Base-by-base conservation (phyloP, 2,113 vertebrate genomes). In the Pampusana beccarii region DNA sequence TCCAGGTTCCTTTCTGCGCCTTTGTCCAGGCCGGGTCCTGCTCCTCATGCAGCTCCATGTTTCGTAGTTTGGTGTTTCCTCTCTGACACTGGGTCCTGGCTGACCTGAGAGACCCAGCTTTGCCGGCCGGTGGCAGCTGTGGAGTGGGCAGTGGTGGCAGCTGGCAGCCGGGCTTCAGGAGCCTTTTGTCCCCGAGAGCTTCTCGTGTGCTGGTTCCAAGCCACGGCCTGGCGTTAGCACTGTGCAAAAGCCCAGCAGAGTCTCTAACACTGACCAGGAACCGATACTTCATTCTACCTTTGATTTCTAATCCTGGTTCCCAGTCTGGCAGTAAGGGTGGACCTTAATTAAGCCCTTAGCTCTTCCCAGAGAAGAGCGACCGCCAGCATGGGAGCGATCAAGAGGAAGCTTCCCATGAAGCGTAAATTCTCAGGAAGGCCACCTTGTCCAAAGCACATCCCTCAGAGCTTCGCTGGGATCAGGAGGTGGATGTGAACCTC, bases 161-260 rank as follows among this genome's bases (percentile, higher is more conserved):
- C 15, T 65, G 50, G 26, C 44, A 58, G 2, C 12, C 18, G 31
- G n/a, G n/a, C 2, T 21, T 34, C n/a, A 85, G 51, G 42, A 79
- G 38, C 67, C 66, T 33, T 77, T 69, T 61, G 29, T 80, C 21
- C 57, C 26, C 18, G 24, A 18, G 50, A 73, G 14, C 42, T 80
- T 23, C 33, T 58, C 69, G 29, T 61, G 42, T 65, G 14, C 46
- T 54, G 16, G 14, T 88, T 91, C 67, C 26, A 57, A 56, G 64
- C 62, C 18, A 3, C 25, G 26, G 36, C 44, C 50, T 80, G 46
- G 34, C 34, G 75, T 82, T 25, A 64, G n/a, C 1, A 2, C 28
- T 57, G 0, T 38, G 38, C 0, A 0, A 51, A 61, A 82, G 10
- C 38, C 34, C 29, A 56, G 23, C 25, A 56, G n/a, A 36, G 33